Percentiles rank a stretch among this genome's conserved stretches.
Evolutionary conservation across 2,797 vertebrate genomes (phyloP).

Genomic region (Gymnodraco acuticeps): DNA sequence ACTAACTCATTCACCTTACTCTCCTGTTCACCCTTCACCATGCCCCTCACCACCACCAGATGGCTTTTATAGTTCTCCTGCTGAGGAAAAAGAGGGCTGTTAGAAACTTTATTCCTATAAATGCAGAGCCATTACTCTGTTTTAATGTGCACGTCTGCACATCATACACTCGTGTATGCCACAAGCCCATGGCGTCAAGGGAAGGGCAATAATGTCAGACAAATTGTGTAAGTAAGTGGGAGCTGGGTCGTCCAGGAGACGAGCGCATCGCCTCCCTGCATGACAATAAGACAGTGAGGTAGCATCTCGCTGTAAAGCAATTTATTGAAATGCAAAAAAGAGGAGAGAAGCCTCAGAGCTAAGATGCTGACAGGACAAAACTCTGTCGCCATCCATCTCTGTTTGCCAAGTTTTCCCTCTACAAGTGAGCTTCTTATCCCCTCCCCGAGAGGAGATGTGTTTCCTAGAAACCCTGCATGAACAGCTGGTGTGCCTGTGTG

Average conservation of each 20-base stretch:
- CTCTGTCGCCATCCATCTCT: slow-evolving; percentile 74
- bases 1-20: slow-evolving; percentile 54
- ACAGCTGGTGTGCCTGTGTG: slow-evolving; percentile 41
- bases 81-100: slow-evolving; percentile 73
- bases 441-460: slow-evolving; percentile 52
- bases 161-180: slow-evolving; percentile 71
- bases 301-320: slow-evolving; percentile 75
- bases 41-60: slow-evolving; percentile 58
- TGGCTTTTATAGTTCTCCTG: slow-evolving; percentile 77
- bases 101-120: slow-evolving; percentile 80
- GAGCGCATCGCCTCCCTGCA: slow-evolving; percentile 65
- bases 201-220: slow-evolving; percentile 81
- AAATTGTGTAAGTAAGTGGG: slow-evolving; percentile 80
- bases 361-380: slow-evolving; percentile 84
- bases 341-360: slow-evolving; percentile 58
- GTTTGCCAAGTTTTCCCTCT: slow-evolving; percentile 77
- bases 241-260: slow-evolving; percentile 64
- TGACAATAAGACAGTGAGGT: slow-evolving; percentile 79
- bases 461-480: slow-evolving; percentile 57
- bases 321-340: slow-evolving; percentile 82
- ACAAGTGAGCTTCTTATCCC: slow-evolving; percentile 64
- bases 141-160: slow-evolving; percentile 77
- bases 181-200: slow-evolving; percentile 69
- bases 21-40: slow-evolving; percentile 24
- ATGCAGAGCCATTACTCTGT: slow-evolving; percentile 75